Percentiles rank a stretch among this genome's conserved stretches.
Conservation (phyloP, 2,797 vertebrate species). For the Sciurus vulgaris region DNA sequence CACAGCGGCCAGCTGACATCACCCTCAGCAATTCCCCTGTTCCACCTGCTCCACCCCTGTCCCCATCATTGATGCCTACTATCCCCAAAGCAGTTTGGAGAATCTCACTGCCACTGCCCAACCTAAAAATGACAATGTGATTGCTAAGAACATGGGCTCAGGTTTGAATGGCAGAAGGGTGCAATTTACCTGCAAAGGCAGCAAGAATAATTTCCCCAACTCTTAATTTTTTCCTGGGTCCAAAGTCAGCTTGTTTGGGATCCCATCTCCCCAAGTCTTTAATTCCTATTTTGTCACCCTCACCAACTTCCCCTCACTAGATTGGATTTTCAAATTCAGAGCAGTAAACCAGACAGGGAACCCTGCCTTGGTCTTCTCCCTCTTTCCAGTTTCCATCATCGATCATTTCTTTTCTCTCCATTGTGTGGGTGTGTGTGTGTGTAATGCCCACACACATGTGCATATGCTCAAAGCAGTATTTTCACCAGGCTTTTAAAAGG, state of each 20-base stretch:
- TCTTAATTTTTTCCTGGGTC: background rate
- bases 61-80: background rate
- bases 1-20: accelerated
- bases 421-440: no score
- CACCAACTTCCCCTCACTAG: background rate
- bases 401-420: background rate
- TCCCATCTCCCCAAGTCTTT: background rate
- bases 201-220: background rate
- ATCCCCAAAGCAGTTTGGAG: background rate
- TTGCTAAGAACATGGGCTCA: background rate
- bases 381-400: background rate
- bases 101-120: background rate
- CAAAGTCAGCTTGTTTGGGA: background rate
- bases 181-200: background rate
- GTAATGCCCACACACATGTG: no score
- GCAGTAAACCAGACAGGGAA: background rate
- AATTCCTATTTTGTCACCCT: background rate
- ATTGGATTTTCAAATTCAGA: background rate
- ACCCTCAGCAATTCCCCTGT: accelerated
- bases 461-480: background rate
- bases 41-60: background rate
- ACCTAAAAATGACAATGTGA: accelerated
- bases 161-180: background rate
- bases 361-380: background rate
- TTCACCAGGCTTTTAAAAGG: background rate